phyloP scores from a whole-genome alignment of 2,888 invertebrate genomes.

The Drosophila subquinaria region DNA sequence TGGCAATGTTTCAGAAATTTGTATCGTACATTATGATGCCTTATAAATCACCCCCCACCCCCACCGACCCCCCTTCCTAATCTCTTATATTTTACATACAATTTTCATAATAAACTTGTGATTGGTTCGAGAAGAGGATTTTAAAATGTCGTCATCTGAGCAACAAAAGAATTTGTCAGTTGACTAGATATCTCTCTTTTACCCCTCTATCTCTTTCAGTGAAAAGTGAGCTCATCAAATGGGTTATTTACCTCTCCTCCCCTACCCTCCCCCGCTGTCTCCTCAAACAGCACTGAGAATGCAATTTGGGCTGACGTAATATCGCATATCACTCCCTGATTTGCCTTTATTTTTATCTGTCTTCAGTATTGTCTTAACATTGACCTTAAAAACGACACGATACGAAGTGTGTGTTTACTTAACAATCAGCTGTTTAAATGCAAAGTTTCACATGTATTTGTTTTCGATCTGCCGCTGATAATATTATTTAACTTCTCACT shows the following conservation, averaged over 20 bases:
- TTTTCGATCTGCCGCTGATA: not conserved
- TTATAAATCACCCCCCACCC: not conserved
- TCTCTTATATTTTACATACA: not conserved
- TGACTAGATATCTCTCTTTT: constrained; percentile 9
- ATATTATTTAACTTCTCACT: not conserved
- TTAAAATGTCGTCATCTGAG: constrained; percentile 28
- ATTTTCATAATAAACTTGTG: constrained; percentile 22
- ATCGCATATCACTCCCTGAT: constrained; percentile 8
- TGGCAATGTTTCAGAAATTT: constrained; percentile 66
- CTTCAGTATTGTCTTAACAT: constrained; percentile 50
- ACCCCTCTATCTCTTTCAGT: not conserved
- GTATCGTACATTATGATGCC: constrained; percentile 9
- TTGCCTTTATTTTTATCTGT: not conserved
- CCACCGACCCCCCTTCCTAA: no score
- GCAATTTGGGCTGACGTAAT: constrained; percentile 54
- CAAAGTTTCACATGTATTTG: constrained; percentile 4
- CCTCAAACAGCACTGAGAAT: constrained; percentile 17
- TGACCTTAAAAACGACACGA: constrained; percentile 51
- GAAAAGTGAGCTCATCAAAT: constrained; percentile 40
- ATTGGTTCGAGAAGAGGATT: constrained; percentile 10
- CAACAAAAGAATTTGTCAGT: constrained; percentile 14
- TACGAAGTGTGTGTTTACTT: constrained; percentile 8
- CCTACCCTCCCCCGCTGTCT: constrained; percentile 1
- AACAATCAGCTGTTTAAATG: constrained; percentile 36
- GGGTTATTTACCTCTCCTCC: not conserved